Percentiles rank a stretch among this genome's conserved stretches.
Conservation (phyloP, 1,140 invertebrate genomes). For the Philaenus spumarius region DNA sequence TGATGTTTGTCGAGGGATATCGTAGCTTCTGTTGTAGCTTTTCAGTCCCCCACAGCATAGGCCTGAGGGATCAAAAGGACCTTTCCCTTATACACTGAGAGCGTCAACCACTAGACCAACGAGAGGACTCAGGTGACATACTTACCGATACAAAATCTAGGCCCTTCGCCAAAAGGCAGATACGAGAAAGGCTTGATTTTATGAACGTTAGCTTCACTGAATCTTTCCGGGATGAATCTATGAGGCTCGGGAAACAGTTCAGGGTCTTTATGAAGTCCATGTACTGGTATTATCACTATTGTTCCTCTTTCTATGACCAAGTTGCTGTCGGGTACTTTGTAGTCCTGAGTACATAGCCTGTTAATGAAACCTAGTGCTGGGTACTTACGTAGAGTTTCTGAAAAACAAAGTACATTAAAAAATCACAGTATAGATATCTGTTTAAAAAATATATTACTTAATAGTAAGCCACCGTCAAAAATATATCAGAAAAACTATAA, state of each 20-base stretch:
- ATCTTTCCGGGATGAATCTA: slow-evolving; percentile 49
- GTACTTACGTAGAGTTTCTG: slow-evolving; percentile 43
- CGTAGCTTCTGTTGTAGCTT: too few relatives aligned
- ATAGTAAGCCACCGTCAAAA: too few relatives aligned
- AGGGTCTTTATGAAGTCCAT: slow-evolving; percentile 51
- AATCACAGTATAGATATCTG: too few relatives aligned
- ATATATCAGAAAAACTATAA: too few relatives aligned
- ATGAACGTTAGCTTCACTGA: slow-evolving; percentile 39
- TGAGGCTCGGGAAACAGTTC: slow-evolving; percentile 49
- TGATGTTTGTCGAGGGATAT: too few relatives aligned
- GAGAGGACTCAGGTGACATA: too few relatives aligned
- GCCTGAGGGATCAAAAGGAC: too few relatives aligned
- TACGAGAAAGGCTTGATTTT: slow-evolving; percentile 39
- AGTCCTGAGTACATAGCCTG: slow-evolving; percentile 42
- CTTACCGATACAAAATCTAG: slow-evolving; percentile 49
- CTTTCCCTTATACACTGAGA: too few relatives aligned
- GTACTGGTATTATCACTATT: slow-evolving; percentile 15
- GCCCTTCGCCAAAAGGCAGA: slow-evolving; percentile 49
- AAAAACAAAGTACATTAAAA: slow-evolving; percentile 7
- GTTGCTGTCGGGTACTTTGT: slow-evolving; percentile 34
- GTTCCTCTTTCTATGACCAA: slow-evolving; percentile 31
- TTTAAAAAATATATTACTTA: too few relatives aligned
- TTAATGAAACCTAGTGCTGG: slow-evolving; percentile 39
- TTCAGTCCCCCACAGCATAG: too few relatives aligned
- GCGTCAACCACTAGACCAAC: too few relatives aligned